A percentile compares a stretch with the other conserved stretches of the same genome.
Evolutionary conservation across 2,113 vertebrate genomes (phyloP).

Genomic region (Thamnaconus septentrionalis): DNA sequence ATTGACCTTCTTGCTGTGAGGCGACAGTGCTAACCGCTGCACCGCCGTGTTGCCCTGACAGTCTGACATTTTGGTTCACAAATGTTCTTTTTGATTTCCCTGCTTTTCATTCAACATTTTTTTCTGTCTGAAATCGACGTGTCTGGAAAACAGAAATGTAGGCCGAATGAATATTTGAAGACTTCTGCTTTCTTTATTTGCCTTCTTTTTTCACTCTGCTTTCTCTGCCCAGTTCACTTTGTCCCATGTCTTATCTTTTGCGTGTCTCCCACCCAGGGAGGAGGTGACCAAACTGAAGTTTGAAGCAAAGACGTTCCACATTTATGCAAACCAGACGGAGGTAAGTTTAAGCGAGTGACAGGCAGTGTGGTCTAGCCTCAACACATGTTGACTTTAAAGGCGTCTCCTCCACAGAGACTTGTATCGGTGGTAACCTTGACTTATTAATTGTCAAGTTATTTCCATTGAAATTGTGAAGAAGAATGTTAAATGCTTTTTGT

Average conservation of each 20-base stretch:
- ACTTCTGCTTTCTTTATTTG: slow-evolving; percentile 13
- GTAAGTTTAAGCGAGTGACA: slow-evolving; percentile 69
- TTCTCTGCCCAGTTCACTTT: background rate
- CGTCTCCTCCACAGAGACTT: too few species aligned
- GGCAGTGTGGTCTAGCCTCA: too few species aligned
- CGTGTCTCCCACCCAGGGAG: slow-evolving; percentile 77
- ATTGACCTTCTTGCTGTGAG: too few species aligned
- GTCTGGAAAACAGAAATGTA: background rate
- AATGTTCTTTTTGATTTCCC: too few species aligned
- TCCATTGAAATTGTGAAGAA: background rate
- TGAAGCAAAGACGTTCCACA: slow-evolving; percentile 97
- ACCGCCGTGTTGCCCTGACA: too few species aligned
- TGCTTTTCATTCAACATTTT: background rate
- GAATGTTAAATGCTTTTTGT: background rate
- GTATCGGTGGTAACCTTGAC: too few species aligned
- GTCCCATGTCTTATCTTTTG: background rate
- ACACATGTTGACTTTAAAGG: too few species aligned
- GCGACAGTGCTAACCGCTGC: too few species aligned
- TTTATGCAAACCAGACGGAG: slow-evolving; percentile 97
- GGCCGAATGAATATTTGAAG: slow-evolving; percentile 31
- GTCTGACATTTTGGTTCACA: too few species aligned
- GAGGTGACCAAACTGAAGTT: slow-evolving; percentile 99
- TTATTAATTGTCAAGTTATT: too few species aligned
- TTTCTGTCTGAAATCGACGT: slow-evolving; percentile 21
- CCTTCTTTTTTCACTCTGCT: background rate